Base-by-base conservation (phyloP, 2,888 invertebrate genomes). In the Catocala fraxini region DNA sequence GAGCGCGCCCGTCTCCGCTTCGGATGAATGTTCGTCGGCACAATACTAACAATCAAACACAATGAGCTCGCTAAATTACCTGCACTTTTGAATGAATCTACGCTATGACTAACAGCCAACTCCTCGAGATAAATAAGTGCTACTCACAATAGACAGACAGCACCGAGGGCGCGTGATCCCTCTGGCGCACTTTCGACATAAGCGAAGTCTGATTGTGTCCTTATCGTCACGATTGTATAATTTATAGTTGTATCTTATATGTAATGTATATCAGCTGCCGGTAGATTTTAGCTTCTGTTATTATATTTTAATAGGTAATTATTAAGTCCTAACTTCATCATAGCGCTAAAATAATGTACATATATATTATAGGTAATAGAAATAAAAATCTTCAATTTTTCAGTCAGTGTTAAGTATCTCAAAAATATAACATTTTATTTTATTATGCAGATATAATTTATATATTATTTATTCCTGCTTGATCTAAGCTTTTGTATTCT, bases 31-130 rank as follows among this genome's bases (percentile, higher is more conserved):
- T 68, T 58, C 49, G 11, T 66, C 59, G 60, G 54, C 64, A 75
- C 69, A 71, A 75, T 75, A 70, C 61, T 63, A 57, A 68, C 74
- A 73, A 73, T 73, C 68, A 75, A 69, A 69, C 64, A 75, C 74
- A 77, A 77, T 73, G 71, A 67, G 57, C 64, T 62, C 61, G 59
- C 68, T 70, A 73, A 79, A 80, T 77, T 77, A 80, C 75, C 74
- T 73, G 70, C 68, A 69, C 59, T 71, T 74, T 67, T 70, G 56
- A 63, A 64, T 68, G 55, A 67, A 59, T 60, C 52, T 35, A 60
- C 59, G 45, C 53, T 49, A 51, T 49, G 34, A 25, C 46, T 45
- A 48, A 49, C 13, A 46, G 33, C 7, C 35, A 56, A 51, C 63
- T 63, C 42, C 35, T 54, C 41, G 35, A 45, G 49, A 42, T 54